phyloP scores from a whole-genome alignment of 2,888 invertebrate genomes.

The Ormyrus thymus region DNA sequence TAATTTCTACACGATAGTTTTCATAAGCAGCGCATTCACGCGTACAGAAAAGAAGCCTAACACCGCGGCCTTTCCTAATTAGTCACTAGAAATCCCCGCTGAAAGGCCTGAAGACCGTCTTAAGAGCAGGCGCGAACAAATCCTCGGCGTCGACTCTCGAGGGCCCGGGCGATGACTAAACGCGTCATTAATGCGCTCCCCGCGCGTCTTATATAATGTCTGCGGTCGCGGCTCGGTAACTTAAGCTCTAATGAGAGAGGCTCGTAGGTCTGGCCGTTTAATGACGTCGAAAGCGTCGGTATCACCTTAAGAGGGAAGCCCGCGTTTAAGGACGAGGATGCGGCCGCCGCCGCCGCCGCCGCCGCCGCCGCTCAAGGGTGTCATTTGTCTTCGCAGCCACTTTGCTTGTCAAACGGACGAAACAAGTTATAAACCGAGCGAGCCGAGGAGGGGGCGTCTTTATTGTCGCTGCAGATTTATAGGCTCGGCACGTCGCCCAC shows the following conservation, averaged over 20 bases:
- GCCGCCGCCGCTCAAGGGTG: conserved; percentile 53
- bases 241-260: conserved; percentile 62
- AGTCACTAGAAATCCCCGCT: conserved; percentile 5
- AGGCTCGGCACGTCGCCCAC: conserved; percentile 3
- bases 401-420: conserved; percentile 65
- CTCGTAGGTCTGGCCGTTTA: conserved; percentile 56
- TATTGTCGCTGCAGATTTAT: conserved; percentile 60
- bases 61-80: not conserved
- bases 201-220: conserved; percentile 32
- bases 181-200: conserved; percentile 26
- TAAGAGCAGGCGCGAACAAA: not conserved
- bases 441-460: conserved; percentile 7
- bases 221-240: conserved; percentile 41
- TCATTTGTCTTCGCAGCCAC: conserved; percentile 67
- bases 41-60: not conserved
- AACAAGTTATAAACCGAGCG: conserved; percentile 59
- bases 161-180: not conserved
- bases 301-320: conserved; percentile 54
- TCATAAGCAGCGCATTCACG: not conserved
- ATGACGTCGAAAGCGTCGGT: conserved; percentile 62
- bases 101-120: not conserved
- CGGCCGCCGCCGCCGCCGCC: no score
- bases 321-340: conserved; percentile 34
- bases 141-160: no score
- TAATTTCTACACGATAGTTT: no score